A percentile compares a stretch with the other conserved stretches of the same genome.
Evolutionary conservation across 2,113 vertebrate genomes (phyloP).

Genomic region (Ptychochromis oligacanthus): DNA sequence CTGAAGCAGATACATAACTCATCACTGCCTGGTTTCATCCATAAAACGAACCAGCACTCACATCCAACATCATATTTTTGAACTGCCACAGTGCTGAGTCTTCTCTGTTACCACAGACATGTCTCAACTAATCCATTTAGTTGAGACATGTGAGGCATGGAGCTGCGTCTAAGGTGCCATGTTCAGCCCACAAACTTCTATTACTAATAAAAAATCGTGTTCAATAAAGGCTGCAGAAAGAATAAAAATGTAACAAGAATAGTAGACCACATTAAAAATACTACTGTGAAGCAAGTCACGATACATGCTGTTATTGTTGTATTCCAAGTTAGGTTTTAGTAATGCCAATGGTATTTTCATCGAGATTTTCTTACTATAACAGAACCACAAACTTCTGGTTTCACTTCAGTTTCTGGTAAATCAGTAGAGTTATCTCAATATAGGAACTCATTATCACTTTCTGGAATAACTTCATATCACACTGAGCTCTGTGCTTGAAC

Average conservation of each 20-base stretch:
- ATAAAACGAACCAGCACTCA: not conserved
- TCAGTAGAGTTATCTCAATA: not conserved
- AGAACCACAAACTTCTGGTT: slow-evolving; percentile 1
- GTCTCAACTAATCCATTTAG: not conserved
- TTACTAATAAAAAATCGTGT: not conserved
- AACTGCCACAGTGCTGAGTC: not conserved
- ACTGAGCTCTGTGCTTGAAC: not conserved
- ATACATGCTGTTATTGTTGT: not conserved
- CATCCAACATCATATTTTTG: not conserved
- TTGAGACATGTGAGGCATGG: not conserved
- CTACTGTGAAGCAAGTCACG: not conserved
- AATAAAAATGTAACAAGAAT: not conserved
- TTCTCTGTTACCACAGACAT: not conserved
- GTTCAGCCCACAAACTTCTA: not conserved
- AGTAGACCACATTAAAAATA: not conserved
- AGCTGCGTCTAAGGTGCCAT: not conserved
- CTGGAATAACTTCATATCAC: not conserved
- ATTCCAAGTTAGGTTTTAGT: not conserved
- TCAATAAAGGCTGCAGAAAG: not conserved
- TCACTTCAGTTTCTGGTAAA: not conserved
- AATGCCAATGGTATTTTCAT: not conserved
- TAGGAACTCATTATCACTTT: not conserved
- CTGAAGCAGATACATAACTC: too few relatives aligned
- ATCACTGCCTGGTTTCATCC: too few relatives aligned
- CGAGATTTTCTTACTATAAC: not conserved